Percentiles rank a stretch among this genome's conserved stretches.
Conservation (phyloP, 1,140 invertebrate species). For the Trialeurodes vaporariorum region DNA sequence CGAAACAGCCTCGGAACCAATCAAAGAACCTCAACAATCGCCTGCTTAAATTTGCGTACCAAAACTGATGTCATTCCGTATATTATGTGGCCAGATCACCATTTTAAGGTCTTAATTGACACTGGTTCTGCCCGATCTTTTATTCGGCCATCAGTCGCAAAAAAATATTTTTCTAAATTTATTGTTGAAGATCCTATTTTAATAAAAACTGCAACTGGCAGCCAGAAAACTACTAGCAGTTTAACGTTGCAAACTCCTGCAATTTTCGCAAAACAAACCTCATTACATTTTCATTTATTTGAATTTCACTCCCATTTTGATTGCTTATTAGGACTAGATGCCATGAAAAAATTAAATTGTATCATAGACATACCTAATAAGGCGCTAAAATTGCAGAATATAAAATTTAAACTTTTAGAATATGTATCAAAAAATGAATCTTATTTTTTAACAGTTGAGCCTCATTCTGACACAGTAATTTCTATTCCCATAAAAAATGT, state of each 20-base stretch:
- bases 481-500: background rate
- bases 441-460: background rate
- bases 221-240: background rate
- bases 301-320: background rate
- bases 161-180: background rate
- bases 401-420: background rate
- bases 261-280: background rate
- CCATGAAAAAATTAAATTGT: background rate
- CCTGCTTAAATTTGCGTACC: no score
- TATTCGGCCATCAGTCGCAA: background rate
- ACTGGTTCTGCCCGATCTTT: background rate
- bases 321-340: background rate
- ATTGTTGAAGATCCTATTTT: background rate
- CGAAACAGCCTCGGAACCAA: no score
- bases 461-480: background rate
- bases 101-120: background rate
- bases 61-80: no score
- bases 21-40: no score
- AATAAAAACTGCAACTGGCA: background rate
- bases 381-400: background rate
- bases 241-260: background rate
- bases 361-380: background rate
- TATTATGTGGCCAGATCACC: no score
- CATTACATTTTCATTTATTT: background rate
- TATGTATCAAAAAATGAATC: background rate